Evolutionary conservation across 2,113 vertebrate species (phyloP).

Genomic region (Scytalopus superciliaris): DNA sequence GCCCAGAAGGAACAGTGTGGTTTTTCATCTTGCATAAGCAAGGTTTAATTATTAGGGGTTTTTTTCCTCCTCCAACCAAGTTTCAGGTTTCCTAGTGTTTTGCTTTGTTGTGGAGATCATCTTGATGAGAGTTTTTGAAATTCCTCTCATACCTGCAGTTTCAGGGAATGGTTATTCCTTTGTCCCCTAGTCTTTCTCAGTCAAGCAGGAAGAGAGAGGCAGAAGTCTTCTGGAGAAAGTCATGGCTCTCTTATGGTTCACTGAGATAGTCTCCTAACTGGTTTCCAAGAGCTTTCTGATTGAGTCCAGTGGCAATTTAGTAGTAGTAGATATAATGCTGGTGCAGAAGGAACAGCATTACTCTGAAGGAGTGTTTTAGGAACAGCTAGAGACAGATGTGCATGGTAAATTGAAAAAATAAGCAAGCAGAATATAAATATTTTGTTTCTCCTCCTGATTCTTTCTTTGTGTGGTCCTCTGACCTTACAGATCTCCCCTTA

Average conservation of each 20-base stretch:
- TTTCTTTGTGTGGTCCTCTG: slow-evolving; percentile 47
- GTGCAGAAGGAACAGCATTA: background rate
- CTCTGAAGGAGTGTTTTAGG: background rate
- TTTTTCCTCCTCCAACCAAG: background rate
- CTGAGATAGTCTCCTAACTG: background rate
- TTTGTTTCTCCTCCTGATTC: slow-evolving; percentile 17
- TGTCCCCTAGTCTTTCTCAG: background rate
- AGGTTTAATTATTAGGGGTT: slow-evolving; percentile 8
- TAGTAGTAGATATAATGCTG: background rate
- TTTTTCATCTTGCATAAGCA: slow-evolving; percentile 25
- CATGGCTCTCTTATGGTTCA: background rate
- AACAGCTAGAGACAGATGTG: slow-evolving; percentile 22
- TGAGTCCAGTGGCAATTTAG: background rate
- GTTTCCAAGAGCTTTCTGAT: background rate
- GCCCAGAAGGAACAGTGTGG: slow-evolving; percentile 14
- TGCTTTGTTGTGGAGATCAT: background rate
- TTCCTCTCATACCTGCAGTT: slow-evolving; percentile 34
- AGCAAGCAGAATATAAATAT: slow-evolving; percentile 35
- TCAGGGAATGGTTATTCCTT: background rate
- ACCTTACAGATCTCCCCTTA: slow-evolving; percentile 20
- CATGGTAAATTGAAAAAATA: background rate
- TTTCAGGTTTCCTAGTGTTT: background rate
- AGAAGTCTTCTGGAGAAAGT: background rate
- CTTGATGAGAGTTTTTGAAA: slow-evolving; percentile 32
- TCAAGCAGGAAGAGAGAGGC: background rate